Percentiles rank a stretch among this genome's conserved stretches.
Evolutionary conservation across 2,888 invertebrate genomes (phyloP).

Genomic region (Lamellibrachia columna): DNA sequence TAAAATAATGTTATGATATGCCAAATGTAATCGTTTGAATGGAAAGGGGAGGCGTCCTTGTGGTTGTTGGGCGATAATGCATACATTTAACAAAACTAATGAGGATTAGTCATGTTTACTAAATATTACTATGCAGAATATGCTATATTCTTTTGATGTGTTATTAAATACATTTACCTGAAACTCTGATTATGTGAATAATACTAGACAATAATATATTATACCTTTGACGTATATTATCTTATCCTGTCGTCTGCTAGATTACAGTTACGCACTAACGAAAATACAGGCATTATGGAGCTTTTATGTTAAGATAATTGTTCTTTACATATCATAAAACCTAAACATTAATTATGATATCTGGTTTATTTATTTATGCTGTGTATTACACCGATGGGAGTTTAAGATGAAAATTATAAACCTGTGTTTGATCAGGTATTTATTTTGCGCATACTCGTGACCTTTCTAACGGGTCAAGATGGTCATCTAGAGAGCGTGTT

Average conservation of each 20-base stretch:
- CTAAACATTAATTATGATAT: background rate
- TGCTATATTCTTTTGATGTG: background rate
- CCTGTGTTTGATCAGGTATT: background rate
- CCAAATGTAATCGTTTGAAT: background rate
- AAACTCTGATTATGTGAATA: background rate
- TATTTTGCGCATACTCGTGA: background rate
- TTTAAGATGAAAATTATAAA: background rate
- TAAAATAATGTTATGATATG: background rate
- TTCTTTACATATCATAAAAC: background rate
- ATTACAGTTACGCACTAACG: background rate
- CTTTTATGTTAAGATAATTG: background rate
- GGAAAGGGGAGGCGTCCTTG: background rate
- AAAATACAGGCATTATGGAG: background rate
- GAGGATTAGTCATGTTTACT: background rate
- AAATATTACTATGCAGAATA: background rate
- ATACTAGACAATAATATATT: background rate
- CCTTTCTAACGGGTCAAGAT: slow-evolving; percentile 5
- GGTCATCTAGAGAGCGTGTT: background rate
- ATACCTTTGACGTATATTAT: background rate
- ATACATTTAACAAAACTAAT: background rate
- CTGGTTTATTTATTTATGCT: background rate
- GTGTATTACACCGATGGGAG: background rate
- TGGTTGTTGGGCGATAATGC: background rate
- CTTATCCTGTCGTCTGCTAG: background rate
- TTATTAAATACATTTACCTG: background rate